Evolutionary conservation across 2,888 invertebrate genomes (phyloP).

Genomic region (Zygaena filipendulae): DNA sequence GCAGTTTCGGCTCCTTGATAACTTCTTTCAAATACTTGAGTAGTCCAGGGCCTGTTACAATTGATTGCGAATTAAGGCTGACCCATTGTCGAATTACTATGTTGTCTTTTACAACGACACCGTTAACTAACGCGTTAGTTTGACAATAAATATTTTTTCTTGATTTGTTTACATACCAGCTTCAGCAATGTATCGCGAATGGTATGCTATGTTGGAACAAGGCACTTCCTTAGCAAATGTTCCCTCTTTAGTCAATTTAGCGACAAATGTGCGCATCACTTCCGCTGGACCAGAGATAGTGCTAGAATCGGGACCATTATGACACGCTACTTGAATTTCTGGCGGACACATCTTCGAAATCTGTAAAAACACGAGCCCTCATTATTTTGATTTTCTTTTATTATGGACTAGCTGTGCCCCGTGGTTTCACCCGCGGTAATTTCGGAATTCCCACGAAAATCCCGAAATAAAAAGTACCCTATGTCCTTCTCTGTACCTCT

Average conservation of each 20-base stretch:
- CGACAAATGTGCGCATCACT: conserved; percentile 69
- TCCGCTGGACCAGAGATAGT: conserved; percentile 82
- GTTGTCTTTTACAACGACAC: no score
- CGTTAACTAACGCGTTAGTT: no score
- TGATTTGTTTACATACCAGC: conserved; percentile 64
- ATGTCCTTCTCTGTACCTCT: no score
- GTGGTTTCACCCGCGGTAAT: no score
- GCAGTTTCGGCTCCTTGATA: conserved; percentile 67
- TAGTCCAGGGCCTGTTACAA: conserved; percentile 47
- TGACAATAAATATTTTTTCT: no score
- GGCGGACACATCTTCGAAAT: conserved; percentile 45
- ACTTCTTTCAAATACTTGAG: conserved; percentile 64
- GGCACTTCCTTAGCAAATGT: conserved; percentile 54
- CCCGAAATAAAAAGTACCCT: not conserved
- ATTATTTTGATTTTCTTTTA: no score
- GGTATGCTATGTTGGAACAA: conserved; percentile 89
- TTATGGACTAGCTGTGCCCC: no score
- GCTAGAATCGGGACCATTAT: conserved; percentile 80
- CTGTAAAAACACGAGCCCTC: conserved; percentile 24
- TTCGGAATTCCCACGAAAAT: no score
- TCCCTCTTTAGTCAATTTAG: conserved; percentile 33
- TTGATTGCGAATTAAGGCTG: no score
- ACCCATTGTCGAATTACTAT: no score
- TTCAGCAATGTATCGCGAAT: conserved; percentile 82
- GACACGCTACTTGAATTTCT: conserved; percentile 80